phyloP scores from a whole-genome alignment of 2,797 vertebrate genomes.

The Brachyrhaphis roseni region DNA sequence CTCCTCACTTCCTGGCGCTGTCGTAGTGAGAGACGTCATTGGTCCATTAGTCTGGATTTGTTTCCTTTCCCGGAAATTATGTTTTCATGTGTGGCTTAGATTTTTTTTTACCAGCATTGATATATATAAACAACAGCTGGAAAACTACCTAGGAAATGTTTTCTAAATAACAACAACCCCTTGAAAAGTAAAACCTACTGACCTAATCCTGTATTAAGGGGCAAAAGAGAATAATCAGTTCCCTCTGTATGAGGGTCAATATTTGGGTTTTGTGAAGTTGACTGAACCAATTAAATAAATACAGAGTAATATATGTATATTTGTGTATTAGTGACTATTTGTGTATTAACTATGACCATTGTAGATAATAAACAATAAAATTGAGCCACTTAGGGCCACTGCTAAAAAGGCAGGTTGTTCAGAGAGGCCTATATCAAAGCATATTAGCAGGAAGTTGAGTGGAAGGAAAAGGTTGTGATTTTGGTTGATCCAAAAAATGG shows the following conservation, averaged over 20 bases:
- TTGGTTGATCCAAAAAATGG: not conserved
- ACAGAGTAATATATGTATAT: not conserved
- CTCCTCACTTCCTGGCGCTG: constrained; percentile 95
- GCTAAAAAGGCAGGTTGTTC: not conserved
- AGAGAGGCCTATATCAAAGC: not conserved
- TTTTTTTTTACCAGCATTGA: not conserved
- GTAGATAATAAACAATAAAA: not conserved
- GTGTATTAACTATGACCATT: not conserved
- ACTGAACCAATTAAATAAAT: not conserved
- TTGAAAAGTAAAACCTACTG: not conserved
- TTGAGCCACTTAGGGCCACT: not conserved
- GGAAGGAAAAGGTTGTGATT: not conserved
- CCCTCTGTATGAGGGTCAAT: not conserved
- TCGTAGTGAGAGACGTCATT: constrained; percentile 71
- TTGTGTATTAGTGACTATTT: not conserved
- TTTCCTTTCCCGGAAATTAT: constrained; percentile 10
- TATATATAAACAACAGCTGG: not conserved
- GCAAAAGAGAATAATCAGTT: not conserved
- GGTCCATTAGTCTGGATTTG: constrained; percentile 51
- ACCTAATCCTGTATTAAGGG: not conserved
- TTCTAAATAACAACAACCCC: not conserved
- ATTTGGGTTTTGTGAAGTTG: not conserved
- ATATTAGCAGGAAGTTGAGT: not conserved
- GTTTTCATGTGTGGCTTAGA: not conserved
- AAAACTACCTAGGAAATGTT: not conserved